phyloP scores from a whole-genome alignment of 30 jellyfish, hydroid and myxozoan species.

The Catostylus mosaicus region DNA sequence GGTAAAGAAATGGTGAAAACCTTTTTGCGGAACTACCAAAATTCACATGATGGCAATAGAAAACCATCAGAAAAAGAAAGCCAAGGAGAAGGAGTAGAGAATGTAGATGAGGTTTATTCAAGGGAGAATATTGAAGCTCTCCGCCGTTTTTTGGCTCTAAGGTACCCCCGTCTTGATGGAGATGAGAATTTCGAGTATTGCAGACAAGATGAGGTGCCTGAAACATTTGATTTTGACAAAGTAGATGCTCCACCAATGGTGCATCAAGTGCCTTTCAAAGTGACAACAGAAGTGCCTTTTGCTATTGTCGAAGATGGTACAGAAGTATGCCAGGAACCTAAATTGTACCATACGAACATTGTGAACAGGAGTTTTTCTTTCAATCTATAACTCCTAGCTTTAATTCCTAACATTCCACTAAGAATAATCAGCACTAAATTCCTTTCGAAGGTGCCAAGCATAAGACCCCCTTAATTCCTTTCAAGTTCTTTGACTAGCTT shows the following conservation, averaged over 20 bases:
- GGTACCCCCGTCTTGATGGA: slow-evolving; percentile 41
- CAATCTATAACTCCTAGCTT: too few species aligned
- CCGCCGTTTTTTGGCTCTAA: slow-evolving; percentile 18
- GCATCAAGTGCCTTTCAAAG: background rate
- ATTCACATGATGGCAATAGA: background rate
- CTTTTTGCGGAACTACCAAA: background rate
- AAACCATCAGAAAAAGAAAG: background rate
- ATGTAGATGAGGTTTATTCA: background rate
- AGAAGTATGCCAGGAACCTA: too few species aligned
- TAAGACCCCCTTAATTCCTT: too few species aligned
- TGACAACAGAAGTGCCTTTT: background rate
- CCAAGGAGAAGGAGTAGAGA: background rate
- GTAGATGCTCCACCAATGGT: background rate
- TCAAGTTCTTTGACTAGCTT: too few species aligned
- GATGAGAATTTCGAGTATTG: background rate
- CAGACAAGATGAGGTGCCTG: slow-evolving; percentile 4
- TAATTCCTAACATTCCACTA: too few species aligned
- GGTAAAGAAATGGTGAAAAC: slow-evolving; percentile 14
- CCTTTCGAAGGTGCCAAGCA: too few species aligned
- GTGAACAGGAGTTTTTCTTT: too few species aligned
- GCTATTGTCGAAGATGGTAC: too few species aligned
- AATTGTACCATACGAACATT: too few species aligned
- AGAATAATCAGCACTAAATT: too few species aligned
- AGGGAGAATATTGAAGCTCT: slow-evolving; percentile 5
- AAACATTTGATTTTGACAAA: background rate